Base-by-base conservation (phyloP, 92 coral and sea anemone species). In the Virgularia gustaviana region DNA sequence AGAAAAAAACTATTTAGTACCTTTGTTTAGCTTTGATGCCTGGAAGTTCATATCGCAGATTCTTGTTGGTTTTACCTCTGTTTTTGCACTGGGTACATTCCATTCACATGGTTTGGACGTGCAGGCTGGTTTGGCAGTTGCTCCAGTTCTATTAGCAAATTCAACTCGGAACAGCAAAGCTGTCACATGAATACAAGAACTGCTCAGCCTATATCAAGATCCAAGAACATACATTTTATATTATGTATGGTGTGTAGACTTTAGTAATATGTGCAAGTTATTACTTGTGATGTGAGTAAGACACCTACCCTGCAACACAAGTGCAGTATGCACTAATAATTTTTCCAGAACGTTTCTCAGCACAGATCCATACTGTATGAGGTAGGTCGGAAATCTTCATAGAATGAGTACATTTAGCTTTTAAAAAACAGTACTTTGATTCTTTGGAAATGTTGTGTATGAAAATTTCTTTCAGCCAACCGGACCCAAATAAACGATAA, bases 111-210 rank as follows among this genome's bases (percentile, higher is more conserved):
- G 62, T 42, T 58, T 52, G 38, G 81, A 84, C 34, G 85, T 84
- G 70, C 88, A 84, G 36, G 85, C 85, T 54, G 78, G 88, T 65
- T 73, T 84, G n/a, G n/a, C n/a, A 61, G 88, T 79, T 49, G 79
- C 78, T 35, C 88, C 88, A 67, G 57, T 79, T 20, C 85, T 61
- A 41, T 83, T 83, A 39, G 81, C 88, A 63, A 84, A 80, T 57
- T 78, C 81, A 28, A 83, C 54, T 41, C 81, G 45, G 72, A 83
- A 83, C 37, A 79, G 60, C 60, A 83, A 74, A 8, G 88, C 84
- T 23, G 81, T 78, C 45, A 83, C 80, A 73, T 78, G 88, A 30
- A 83, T 79, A 58, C 88, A 83, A n/a, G 88, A 65, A 66, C 81
- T 74, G 58, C 88, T 79, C 81, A 75, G 66, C 58, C 88, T 84